Conservation (phyloP, 2,888 invertebrate genomes). For the Polyploca ridens region DNA sequence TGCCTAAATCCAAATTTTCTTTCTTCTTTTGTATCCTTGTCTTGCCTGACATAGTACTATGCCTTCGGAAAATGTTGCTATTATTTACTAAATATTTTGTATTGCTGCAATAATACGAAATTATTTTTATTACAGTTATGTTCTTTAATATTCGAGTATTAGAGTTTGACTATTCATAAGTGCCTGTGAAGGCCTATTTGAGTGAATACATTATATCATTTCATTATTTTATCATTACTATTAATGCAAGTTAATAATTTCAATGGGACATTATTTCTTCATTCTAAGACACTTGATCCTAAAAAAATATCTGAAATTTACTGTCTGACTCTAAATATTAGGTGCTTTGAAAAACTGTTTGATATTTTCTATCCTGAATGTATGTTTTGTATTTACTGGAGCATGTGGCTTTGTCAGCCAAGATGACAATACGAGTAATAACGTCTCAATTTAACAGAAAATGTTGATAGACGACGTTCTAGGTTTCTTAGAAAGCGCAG, state of each 20-base stretch:
- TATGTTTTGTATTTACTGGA: not conserved
- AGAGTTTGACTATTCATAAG: no score
- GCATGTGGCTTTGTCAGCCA: not conserved
- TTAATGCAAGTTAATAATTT: not conserved
- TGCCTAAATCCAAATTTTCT: not conserved
- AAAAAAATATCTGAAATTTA: not conserved
- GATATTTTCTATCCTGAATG: not conserved
- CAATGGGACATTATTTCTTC: not conserved
- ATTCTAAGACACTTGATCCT: not conserved
- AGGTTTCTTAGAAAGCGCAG: slow-evolving; percentile 14
- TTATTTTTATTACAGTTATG: not conserved
- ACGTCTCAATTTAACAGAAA: not conserved
- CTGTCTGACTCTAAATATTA: not conserved
- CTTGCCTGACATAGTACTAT: not conserved
- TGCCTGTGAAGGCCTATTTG: no score
- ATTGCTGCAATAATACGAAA: not conserved
- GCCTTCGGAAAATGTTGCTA: not conserved
- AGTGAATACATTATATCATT: no score
- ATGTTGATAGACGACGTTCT: not conserved
- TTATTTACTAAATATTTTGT: slow-evolving; percentile 1
- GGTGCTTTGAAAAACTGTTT: not conserved
- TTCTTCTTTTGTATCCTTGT: not conserved
- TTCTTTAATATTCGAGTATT: no score
- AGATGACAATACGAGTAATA: not conserved
- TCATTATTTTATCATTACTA: not conserved